Base-by-base conservation (phyloP, 2,888 invertebrate species). In the Orchesellides sinensis region DNA sequence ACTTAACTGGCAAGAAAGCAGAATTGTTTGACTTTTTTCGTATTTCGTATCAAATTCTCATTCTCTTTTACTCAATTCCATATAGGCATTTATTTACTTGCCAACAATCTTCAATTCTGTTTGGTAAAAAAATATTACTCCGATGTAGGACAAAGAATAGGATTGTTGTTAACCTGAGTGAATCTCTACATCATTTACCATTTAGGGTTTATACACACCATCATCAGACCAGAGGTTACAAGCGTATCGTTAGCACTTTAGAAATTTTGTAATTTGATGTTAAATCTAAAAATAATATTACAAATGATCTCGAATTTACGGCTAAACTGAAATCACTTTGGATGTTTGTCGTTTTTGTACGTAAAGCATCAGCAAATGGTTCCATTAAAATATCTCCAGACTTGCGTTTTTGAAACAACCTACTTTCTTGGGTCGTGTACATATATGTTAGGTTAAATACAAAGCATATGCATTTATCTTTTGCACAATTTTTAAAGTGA, bases 121-220 rank as follows among this genome's bases (percentile, higher is more conserved):
- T 10, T 40, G 40, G 10, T 40, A 14, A 14, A 10, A 40, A n/a
- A 10, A 40, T 40, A n/a, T 1, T 10, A 8, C 40, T 40, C 32
- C n/a, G n/a, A n/a, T n/a, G 32, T 32, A 8, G 40, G n/a, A n/a
- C 40, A 40, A 40, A n/a, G 40, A 14, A 14, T 8, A 40, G n/a
- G 40, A 40, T 40, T 40, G 2, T 40, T 40, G 10, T 40, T 40
- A 14, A 14, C n/a, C 40, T 40, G 40, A n/a, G 32, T 32, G 32
- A 6, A 32, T 32, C 21, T 6, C 54, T 54, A 52, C 54, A 54
- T 54, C 25, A 54, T 54, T 54, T 54, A 3, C 25, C 23, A 12
- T 54, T 54, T 54, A 54, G 12, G 25, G 25, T 54, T 54, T 54
- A 54, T 54, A 40, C n/a, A n/a, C n/a, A n/a, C n/a, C n/a, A n/a